phyloP scores from a whole-genome alignment of 2,888 invertebrate genomes.

The Cantharis lateralis region DNA sequence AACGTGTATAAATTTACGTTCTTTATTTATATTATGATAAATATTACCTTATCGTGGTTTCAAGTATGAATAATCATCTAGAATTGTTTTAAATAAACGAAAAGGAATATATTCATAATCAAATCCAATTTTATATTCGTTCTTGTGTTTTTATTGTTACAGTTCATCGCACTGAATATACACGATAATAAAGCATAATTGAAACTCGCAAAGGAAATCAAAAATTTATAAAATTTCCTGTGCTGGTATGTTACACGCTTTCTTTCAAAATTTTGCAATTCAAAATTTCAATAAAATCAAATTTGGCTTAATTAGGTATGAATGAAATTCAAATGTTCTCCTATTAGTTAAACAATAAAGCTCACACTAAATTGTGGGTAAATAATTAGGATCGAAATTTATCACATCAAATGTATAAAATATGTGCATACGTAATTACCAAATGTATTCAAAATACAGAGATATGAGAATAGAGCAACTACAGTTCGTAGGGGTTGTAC shows the following conservation, averaged over 20 bases:
- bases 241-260: background rate
- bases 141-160: background rate
- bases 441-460: background rate
- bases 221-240: background rate
- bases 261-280: background rate
- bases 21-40: too few species aligned
- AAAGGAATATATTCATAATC: background rate
- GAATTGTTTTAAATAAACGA: background rate
- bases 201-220: slow-evolving; percentile 8
- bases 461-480: background rate
- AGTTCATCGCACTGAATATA: background rate
- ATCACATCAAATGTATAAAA: background rate
- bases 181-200: background rate
- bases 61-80: too few species aligned
- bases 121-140: background rate
- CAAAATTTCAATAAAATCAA: background rate
- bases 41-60: too few species aligned
- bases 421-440: background rate
- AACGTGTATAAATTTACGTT: too few species aligned
- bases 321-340: slow-evolving; percentile 6
- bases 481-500: background rate
- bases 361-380: background rate
- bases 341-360: background rate
- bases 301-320: background rate
- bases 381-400: background rate